phyloP scores from a whole-genome alignment of 30 jellyfish, hydroid and myxozoan species.

The Turritopsis rubra region DNA sequence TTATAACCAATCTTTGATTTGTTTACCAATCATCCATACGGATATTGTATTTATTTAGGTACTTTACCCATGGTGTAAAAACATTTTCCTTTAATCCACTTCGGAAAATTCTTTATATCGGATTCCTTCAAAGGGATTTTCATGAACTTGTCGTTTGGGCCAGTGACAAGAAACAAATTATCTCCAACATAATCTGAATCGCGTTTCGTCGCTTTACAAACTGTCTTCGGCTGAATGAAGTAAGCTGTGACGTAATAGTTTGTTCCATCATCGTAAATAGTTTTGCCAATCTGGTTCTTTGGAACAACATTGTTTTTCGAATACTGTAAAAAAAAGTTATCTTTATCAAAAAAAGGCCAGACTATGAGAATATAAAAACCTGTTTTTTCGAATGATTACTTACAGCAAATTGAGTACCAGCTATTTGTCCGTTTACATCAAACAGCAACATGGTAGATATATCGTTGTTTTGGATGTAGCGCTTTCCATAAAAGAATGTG shows the following conservation, averaged over 20 bases:
- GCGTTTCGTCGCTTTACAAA: conserved; percentile 37
- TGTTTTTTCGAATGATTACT: too few species aligned
- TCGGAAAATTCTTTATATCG: conserved; percentile 21
- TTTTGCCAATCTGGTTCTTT: conserved; percentile 31
- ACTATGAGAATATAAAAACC: not conserved
- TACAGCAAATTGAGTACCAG: conserved; percentile 63
- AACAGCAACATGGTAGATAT: conserved; percentile 35
- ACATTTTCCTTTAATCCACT: conserved; percentile 66
- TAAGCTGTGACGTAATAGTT: conserved; percentile 38
- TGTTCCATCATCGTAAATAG: conserved; percentile 41
- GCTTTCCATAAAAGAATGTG: conserved; percentile 36
- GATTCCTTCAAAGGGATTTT: conserved; percentile 38
- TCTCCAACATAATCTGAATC: conserved; percentile 40
- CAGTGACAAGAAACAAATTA: conserved; percentile 27
- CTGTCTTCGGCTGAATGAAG: conserved; percentile 41
- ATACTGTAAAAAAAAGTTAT: conserved; percentile 23
- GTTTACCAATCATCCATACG: not conserved
- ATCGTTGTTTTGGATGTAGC: conserved; percentile 32
- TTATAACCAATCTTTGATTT: not conserved
- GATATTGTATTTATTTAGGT: not conserved
- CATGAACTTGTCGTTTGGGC: conserved; percentile 9
- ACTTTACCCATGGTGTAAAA: conserved; percentile 56
- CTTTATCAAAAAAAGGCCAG: not conserved
- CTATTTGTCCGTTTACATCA: conserved; percentile 48
- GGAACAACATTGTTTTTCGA: conserved; percentile 41